A percentile compares a stretch with the other conserved stretches of the same genome.
These are phyloP conservation scores for Ashinkailepas kermadecensis DNA, from an alignment of 2,888 invertebrate genomes.

Conservation along the genomic window DNA sequence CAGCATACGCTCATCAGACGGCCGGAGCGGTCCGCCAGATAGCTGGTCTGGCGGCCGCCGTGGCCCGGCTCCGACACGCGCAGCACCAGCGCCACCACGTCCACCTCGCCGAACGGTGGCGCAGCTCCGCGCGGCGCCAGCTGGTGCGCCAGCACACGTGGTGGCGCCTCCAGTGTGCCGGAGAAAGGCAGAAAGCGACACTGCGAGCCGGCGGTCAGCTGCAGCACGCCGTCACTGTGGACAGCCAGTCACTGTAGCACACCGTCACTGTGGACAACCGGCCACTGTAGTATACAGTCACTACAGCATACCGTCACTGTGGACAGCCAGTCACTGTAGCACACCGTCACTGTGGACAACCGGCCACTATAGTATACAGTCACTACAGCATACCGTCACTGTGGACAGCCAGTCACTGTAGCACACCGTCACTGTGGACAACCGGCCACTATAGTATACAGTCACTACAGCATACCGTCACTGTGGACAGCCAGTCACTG, in stretches of 20 bases:
- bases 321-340: too few relatives aligned
- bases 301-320: too few relatives aligned
- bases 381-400: too few relatives aligned
- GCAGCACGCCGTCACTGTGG: constrained; percentile 49
- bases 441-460: too few relatives aligned
- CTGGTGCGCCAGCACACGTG: background rate
- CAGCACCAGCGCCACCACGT: constrained; percentile 61
- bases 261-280: constrained; percentile 37
- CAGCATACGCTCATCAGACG: constrained; percentile 51
- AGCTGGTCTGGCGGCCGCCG: constrained; percentile 53
- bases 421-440: too few relatives aligned
- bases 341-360: too few relatives aligned
- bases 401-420: too few relatives aligned
- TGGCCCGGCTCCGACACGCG: constrained; percentile 34
- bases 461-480: too few relatives aligned
- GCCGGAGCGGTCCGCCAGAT: constrained; percentile 51
- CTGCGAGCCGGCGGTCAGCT: constrained; percentile 50
- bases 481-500: too few relatives aligned
- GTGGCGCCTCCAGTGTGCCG: background rate
- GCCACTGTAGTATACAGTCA: too few relatives aligned
- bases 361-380: too few relatives aligned
- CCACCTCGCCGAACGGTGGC: constrained; percentile 59
- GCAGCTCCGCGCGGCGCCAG: constrained; percentile 24
- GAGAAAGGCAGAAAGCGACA: constrained; percentile 46
- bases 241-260: too few relatives aligned